Conservation (phyloP, 2,888 invertebrate genomes). For the Melipona bicolor region DNA sequence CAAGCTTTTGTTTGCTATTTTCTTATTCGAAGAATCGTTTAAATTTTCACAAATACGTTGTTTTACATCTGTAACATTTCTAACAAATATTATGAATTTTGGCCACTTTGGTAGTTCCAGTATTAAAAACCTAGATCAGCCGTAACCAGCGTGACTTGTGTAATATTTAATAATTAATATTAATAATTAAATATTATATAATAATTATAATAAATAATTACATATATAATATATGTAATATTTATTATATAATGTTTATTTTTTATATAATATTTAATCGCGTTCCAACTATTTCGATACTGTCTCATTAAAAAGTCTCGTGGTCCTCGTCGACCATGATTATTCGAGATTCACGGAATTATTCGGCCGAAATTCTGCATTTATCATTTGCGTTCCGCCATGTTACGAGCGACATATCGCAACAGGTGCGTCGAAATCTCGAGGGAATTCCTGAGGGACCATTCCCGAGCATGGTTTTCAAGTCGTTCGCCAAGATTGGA, state of each 20-base stretch:
- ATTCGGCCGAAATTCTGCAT: slow-evolving; percentile 3
- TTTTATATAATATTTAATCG: slow-evolving; percentile 56
- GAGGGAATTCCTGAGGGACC: background rate
- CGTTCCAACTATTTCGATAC: slow-evolving; percentile 69
- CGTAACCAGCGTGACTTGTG: slow-evolving; percentile 55
- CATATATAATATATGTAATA: too few relatives aligned
- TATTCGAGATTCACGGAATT: slow-evolving; percentile 27
- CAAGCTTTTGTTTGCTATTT: too few relatives aligned
- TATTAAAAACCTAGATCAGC: slow-evolving; percentile 11
- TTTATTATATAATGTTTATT: too few relatives aligned
- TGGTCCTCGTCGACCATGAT: slow-evolving; percentile 10
- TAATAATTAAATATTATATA: too few relatives aligned
- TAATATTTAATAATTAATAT: too few relatives aligned
- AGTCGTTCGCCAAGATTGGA: background rate
- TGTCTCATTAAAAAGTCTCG: slow-evolving; percentile 54
- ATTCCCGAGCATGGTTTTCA: background rate
- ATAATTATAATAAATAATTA: too few relatives aligned
- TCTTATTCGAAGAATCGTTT: too few relatives aligned
- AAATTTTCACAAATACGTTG: too few relatives aligned
- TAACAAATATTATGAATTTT: too few relatives aligned
- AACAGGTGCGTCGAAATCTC: background rate
- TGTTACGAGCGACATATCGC: background rate
- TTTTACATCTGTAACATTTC: too few relatives aligned
- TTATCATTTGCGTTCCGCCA: background rate
- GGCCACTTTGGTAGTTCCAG: too few relatives aligned